Evolutionary conservation across 2,797 vertebrate species (phyloP).

Genomic region (Premnoplex brunnescens): DNA sequence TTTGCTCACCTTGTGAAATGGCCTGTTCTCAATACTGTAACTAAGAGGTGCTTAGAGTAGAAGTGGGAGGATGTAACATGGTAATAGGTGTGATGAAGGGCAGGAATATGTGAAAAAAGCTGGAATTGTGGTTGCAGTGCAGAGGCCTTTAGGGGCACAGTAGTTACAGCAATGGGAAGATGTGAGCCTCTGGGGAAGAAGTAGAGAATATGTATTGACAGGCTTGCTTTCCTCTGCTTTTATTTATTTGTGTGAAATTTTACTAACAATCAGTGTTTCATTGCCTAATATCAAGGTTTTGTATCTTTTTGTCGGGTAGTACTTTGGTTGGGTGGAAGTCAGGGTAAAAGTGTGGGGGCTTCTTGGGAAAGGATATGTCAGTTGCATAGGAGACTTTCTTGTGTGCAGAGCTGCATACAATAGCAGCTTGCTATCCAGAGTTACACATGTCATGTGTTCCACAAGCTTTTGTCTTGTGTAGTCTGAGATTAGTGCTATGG

Average conservation of each 20-base stretch:
- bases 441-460: background rate
- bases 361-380: background rate
- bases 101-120: background rate
- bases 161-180: background rate
- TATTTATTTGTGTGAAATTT: background rate
- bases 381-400: background rate
- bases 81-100: background rate
- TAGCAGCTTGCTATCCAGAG: background rate
- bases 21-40: background rate
- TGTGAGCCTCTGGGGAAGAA: background rate
- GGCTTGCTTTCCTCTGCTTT: background rate
- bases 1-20: slow-evolving; percentile 12
- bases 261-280: background rate
- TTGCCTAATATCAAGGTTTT: background rate
- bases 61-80: background rate
- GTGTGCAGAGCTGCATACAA: rapidly evolving
- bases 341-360: background rate
- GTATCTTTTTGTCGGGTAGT: background rate
- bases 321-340: background rate
- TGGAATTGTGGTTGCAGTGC: background rate
- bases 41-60: background rate
- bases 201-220: background rate
- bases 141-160: background rate
- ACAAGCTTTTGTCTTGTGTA: background rate
- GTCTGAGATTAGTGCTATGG: background rate